Evolutionary conservation across 2,113 vertebrate genomes (phyloP), one percentile per base, ranked within the genome.

Genomic region (Oreocharis arfaki): DNA sequence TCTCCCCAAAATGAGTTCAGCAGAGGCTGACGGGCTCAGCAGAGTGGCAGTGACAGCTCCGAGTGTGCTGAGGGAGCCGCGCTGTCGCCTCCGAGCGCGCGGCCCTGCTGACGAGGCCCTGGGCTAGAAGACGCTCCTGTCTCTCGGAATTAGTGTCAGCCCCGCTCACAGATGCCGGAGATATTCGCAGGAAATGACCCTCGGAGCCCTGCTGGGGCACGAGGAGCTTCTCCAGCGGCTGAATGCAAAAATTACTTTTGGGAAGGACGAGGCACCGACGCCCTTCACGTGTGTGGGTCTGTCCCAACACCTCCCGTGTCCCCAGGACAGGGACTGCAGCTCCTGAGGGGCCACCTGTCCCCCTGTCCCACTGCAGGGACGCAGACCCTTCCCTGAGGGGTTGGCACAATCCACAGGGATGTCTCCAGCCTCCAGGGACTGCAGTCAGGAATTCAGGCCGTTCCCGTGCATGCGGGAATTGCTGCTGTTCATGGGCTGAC

Each of bases 91-190:
- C 46, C 0, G 64, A 84, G 80, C 81, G 16, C 55, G 23, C 5
- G 37, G 49, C 26, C 64, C 92, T 41, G 89, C 76, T 89, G 86
- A 95, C 9, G 5, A 26, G 4, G 87, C 95, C 76, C 1, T 7
- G 33, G 94, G 93, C 88, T 33, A 64, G 56, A 7, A 63, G 94
- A 86, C 32, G n/a, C 82, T 89, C 13, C 92, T 92, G 90, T 90
- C 96, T 65, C 70, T 94, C 39, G 42, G 27, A 27, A 60, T 97
- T 13, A 91, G 49, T 6, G 1, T 97, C 95, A 87, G 17, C 70
- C n/a, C 19, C 16, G 59, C 88, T 89, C 53, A 46, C 9, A 6
- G 85, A 83, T 47, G 33, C 28, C 11, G 8, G 33, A 86, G 78
- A 42, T n/a, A 12, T 22, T 73, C 78, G 42, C 49, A 57, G 20